A percentile compares a stretch with the other conserved stretches of the same genome.
Evolutionary conservation across 2,797 vertebrate species (phyloP).

Genomic region (Dromococcyx pavoninus): DNA sequence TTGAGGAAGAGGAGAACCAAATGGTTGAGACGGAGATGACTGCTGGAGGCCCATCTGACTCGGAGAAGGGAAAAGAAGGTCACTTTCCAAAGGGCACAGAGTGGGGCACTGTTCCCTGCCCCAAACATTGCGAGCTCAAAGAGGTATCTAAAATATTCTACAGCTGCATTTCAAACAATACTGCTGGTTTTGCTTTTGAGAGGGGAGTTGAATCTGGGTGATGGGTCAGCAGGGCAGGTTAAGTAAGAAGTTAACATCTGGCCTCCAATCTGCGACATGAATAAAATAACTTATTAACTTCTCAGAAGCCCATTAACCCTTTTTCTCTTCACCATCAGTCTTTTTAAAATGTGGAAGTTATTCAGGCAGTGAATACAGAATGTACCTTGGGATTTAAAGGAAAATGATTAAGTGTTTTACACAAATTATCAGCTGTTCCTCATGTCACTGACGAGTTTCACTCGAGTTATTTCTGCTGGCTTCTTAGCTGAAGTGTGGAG

Average conservation of each 20-base stretch:
- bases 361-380: neutral
- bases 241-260: constrained; percentile 37
- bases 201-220: neutral
- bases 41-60: constrained; percentile 42
- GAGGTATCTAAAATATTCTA: constrained; percentile 79
- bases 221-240: neutral
- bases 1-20: constrained; percentile 70
- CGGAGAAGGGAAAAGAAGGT: constrained; percentile 71
- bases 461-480: neutral
- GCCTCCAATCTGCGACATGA: neutral
- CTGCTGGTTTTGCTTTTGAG: constrained; percentile 5
- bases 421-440: neutral
- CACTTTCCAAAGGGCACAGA: constrained; percentile 73
- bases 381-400: neutral
- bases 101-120: constrained; percentile 69
- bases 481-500: neutral
- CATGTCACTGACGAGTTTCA: neutral
- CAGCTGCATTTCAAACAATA: neutral
- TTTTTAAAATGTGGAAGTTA: neutral
- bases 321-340: neutral
- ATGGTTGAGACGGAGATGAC: constrained; percentile 25
- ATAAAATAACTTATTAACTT: constrained; percentile 13
- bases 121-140: constrained; percentile 78
- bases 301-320: neutral
- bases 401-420: neutral